Conservation (phyloP, 2,888 invertebrate species). For the Orthosia incerta region DNA sequence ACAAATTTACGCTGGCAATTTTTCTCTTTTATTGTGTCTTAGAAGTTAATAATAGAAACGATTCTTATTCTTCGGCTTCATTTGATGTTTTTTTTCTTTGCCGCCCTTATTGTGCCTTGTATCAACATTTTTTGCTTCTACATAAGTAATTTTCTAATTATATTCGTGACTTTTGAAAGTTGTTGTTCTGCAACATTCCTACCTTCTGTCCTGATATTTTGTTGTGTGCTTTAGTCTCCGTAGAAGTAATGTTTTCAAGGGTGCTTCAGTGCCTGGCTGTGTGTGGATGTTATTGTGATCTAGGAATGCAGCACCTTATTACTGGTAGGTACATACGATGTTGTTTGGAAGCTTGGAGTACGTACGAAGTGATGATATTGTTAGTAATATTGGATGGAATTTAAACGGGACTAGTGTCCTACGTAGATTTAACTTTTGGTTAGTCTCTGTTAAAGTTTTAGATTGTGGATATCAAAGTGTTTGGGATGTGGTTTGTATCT, state of each 20-base stretch:
- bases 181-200: slow-evolving; percentile 14
- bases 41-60: too few relatives aligned
- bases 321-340: slow-evolving; percentile 12
- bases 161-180: neutral
- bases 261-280: slow-evolving; percentile 42
- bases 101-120: too few relatives aligned
- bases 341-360: slow-evolving; percentile 21
- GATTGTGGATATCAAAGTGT: neutral
- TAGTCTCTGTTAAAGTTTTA: neutral
- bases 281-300: slow-evolving; percentile 43
- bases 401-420: neutral
- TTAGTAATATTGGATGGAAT: slow-evolving; percentile 11
- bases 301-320: slow-evolving; percentile 48
- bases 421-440: neutral
- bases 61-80: too few relatives aligned
- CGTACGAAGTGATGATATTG: slow-evolving; percentile 7
- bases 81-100: too few relatives aligned
- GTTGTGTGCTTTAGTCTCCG: slow-evolving; percentile 28
- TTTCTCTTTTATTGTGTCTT: too few relatives aligned
- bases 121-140: too few relatives aligned
- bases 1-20: too few relatives aligned
- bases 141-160: neutral
- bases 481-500: neutral
- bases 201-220: slow-evolving; percentile 4
- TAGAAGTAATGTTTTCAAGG: slow-evolving; percentile 39